Evolutionary conservation across 1,140 invertebrate species (phyloP).

Genomic region (Apolygus lucorum): DNA sequence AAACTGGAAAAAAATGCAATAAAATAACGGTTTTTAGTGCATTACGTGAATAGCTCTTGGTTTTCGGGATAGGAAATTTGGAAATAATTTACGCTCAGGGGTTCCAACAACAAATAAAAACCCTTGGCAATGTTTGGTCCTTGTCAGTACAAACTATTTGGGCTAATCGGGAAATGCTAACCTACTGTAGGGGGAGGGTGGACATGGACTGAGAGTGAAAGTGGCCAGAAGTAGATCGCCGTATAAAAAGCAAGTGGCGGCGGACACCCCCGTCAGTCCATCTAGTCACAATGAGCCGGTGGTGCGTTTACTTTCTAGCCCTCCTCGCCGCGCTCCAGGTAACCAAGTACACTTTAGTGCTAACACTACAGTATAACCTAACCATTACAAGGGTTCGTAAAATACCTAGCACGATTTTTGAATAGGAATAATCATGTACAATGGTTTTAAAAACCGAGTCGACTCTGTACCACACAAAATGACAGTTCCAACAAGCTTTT

Average conservation of each 20-base stretch:
- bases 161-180: too few relatives aligned
- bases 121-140: too few relatives aligned
- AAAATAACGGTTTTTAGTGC: too few relatives aligned
- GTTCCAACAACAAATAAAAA: too few relatives aligned
- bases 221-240: not conserved
- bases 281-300: constrained; percentile 11
- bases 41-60: too few relatives aligned
- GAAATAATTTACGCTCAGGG: too few relatives aligned
- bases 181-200: too few relatives aligned
- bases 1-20: too few relatives aligned
- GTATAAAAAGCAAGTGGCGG: not conserved
- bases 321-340: not conserved
- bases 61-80: too few relatives aligned
- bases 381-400: not conserved
- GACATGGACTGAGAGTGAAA: not conserved
- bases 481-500: too few relatives aligned
- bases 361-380: not conserved
- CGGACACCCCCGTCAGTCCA: not conserved
- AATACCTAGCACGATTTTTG: not conserved
- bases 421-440: not conserved
- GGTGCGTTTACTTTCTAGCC: not conserved
- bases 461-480: too few relatives aligned
- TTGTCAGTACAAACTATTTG: too few relatives aligned
- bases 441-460: not conserved
- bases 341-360: not conserved